Evolutionary conservation across 2,888 invertebrate genomes (phyloP), one percentile per base, ranked within the genome.

Genomic region (Lissocephala sabroskyi): DNA sequence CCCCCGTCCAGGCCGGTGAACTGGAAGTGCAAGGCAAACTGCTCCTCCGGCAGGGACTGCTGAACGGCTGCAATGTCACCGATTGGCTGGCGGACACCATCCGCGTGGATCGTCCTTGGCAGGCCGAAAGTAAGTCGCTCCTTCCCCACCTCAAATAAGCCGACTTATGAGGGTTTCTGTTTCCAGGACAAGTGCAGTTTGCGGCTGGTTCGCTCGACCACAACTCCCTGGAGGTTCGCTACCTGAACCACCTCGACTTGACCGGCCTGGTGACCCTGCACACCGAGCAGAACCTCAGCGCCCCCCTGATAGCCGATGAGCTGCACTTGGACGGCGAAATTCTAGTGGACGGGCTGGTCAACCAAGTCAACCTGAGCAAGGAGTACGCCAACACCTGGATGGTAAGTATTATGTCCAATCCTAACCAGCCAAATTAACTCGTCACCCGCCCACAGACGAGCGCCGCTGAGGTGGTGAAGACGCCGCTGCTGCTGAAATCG

Each of bases 311-410:
- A 1, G 81, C 87, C 40, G 64, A 63, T 0, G 79, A 86, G 50
- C 49, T 87, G 7, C 59, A 77, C 36, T 79, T 87, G 1, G 16
- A 46, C n/a, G 65, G 64, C 0, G 58, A 63, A 3, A 55, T 85
- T 1, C 33, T 26, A 0, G 68, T 79, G 0, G 30, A 55, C 14
- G 84, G 83, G 1, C 56, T 29, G 0, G 63, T 87, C 0, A 89
- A 89, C 64, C 83, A 77, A 0, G 53, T 82, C 1, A 73, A 85
- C 56, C 71, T 89, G 13, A 50, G 71, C 1, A 52, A 82, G 29
- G 87, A 88, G 65, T 85, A 82, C 46, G 49, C 76, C 13, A 87
- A 87, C 51, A 87, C 88, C 0, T 70, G 88, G 9, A 83, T 86
- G 87, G 89, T 88, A 80, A 79, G 80, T 71, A 17, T n/a, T 1